Conservation (phyloP, 2,888 invertebrate genomes). For the Cosmorhoe ocellata region DNA sequence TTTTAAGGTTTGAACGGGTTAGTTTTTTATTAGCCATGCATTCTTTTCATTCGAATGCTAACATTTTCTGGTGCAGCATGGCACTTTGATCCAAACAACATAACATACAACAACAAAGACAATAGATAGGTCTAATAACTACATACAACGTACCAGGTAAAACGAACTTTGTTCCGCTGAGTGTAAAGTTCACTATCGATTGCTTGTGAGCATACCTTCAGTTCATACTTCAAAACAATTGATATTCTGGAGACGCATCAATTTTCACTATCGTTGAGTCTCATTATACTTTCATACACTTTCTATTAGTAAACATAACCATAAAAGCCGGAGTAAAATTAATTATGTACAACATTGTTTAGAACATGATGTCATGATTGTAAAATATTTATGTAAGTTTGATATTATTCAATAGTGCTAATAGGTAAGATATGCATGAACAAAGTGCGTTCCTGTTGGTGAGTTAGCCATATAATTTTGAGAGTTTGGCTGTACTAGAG, state of each 20-base stretch:
- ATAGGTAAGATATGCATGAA: not conserved
- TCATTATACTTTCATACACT: slow-evolving; percentile 62
- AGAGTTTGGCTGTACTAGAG: too few relatives aligned
- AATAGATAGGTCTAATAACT: too few relatives aligned
- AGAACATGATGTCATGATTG: slow-evolving; percentile 43
- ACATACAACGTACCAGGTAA: too few relatives aligned
- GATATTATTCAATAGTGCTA: slow-evolving; percentile 14
- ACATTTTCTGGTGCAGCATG: too few relatives aligned
- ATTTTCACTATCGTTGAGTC: slow-evolving; percentile 79
- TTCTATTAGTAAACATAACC: slow-evolving; percentile 68
- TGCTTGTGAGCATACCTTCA: not conserved
- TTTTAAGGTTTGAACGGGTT: too few relatives aligned
- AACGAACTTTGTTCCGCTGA: too few relatives aligned
- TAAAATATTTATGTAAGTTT: slow-evolving; percentile 36
- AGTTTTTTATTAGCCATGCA: too few relatives aligned
- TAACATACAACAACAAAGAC: too few relatives aligned
- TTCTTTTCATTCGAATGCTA: not conserved
- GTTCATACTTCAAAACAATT: slow-evolving; percentile 49
- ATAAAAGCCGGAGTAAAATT: slow-evolving; percentile 48
- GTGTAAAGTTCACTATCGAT: not conserved
- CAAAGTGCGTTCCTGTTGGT: too few relatives aligned
- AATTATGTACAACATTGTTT: slow-evolving; percentile 41
- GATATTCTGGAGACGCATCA: slow-evolving; percentile 53
- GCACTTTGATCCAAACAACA: too few relatives aligned
- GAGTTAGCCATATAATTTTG: too few relatives aligned